Base-by-base conservation (phyloP, 30 jellyfish, hydroid and myxozoan species). In the Rhopilema esculentum region DNA sequence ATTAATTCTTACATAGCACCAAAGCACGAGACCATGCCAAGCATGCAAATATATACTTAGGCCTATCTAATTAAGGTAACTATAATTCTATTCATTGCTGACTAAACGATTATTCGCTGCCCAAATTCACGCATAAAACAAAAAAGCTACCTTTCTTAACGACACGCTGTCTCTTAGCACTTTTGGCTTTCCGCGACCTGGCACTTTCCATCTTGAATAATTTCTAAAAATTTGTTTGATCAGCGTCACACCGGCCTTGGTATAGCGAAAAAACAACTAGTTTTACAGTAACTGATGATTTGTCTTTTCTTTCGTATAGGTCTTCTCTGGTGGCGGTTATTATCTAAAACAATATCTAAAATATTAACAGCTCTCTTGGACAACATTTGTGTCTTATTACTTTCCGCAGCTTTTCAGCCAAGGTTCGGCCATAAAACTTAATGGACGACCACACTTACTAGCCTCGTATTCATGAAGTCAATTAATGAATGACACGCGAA, bases 321-420 rank as follows among this genome's bases (percentile, higher is more conserved):
- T 27, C 84, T 84, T 84, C 78, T 84, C 48, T 73, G 74, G 67
- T 84, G 87, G 49, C 93, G 87, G 29, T 72, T 64, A n/a, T 61
- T 57, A 53, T 72, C 93, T 77, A 84, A 72, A 48, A 76, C 70
- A 53, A 50, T 70, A 24, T 30, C 62, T 28, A 76, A 71, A 72
- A 53, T 57, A 26, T 40, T 71, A 27, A 28, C 31, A 67, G 25
- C 27, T 31, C 40, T 86, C 65, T 31, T 51, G 75, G 93, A 50
- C 71, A 76, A 70, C 93, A 84, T 84, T 84, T 73, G 93, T 66
- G 49, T 24, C 33, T 49, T 81, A 23, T 40, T 67, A 31, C 33
- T 40, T 40, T 40, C 29, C 70, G 8, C 73, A 57, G 33, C 66
- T 57, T 63, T 17, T 24, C 87, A 72, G 87, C 93, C 30, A 16